These are phyloP conservation scores for Ibycter americanus DNA, from an alignment of 2,797 vertebrate species.

Conservation along the genomic window DNA sequence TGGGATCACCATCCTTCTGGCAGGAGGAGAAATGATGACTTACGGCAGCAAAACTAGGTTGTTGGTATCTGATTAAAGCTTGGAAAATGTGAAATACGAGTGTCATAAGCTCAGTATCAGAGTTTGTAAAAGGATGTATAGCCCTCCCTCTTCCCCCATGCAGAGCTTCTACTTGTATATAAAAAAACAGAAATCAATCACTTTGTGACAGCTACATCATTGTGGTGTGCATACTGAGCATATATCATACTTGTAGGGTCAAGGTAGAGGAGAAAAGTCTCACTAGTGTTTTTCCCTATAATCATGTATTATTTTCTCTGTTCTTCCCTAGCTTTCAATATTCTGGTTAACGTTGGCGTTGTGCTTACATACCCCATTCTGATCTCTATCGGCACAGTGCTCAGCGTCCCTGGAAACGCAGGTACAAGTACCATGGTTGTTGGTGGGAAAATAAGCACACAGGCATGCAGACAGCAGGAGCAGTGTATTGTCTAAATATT, in stretches of 20 bases:
- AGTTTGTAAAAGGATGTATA: background rate
- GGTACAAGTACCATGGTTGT: slow-evolving; percentile 68
- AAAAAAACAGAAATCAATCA: background rate
- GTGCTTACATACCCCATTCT: slow-evolving; percentile 97
- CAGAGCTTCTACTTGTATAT: background rate
- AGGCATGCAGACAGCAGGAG: background rate
- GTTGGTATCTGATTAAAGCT: background rate
- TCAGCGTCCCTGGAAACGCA: slow-evolving; percentile 98
- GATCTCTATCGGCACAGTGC: slow-evolving; percentile 96
- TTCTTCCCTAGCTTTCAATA: slow-evolving; percentile 88
- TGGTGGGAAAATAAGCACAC: rapidly evolving
- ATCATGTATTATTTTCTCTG: background rate
- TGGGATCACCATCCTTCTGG: background rate
- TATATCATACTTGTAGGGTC: background rate
- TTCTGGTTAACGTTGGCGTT: slow-evolving; percentile 94
- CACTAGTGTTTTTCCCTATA: background rate
- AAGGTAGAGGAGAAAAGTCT: background rate
- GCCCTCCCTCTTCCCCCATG: background rate
- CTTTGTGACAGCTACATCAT: background rate
- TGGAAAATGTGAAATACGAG: background rate
- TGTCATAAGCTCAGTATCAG: background rate
- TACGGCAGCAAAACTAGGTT: background rate
- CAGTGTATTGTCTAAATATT: background rate
- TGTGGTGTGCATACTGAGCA: background rate
- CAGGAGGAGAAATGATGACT: background rate